Base-by-base conservation (phyloP, 2,113 vertebrate species). In the Siniperca knerii region DNA sequence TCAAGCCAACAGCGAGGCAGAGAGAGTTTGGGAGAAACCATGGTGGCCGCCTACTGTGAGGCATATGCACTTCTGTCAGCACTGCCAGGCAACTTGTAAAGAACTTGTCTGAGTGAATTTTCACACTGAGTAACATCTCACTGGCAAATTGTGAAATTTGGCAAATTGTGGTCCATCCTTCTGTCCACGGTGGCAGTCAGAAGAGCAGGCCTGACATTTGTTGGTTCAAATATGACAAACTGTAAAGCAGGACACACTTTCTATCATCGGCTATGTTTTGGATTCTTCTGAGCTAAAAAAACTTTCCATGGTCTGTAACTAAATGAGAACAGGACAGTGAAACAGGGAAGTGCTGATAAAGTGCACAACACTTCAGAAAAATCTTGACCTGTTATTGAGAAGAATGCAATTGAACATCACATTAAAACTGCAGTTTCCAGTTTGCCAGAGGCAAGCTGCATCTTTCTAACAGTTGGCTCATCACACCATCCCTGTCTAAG, bases 401-500 rank as follows among this genome's bases (percentile, higher is more conserved):
- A 66, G 75, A 68, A 68, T 35, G 42, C 37, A 29, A n/a, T 33
- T 37, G 44, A 44, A 44, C 48, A 66, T 33, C 40, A 20, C 33
- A 8, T 21, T 18, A 2, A 60, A 13, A 33, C 18, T 25, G 29
- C 29, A 16, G 52, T 60, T 77, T 75, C 29, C 29, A 35, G 40
- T 50, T 52, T 54, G 21, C 62, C 46, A 44, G 73, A 64, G 18
- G 44, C 68, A 6, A 72, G 72, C 70, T 62, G 88, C 75, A 50
- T 60, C 62, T 67, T 76, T 60, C 71, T 42, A 29, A 6, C 65
- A 40, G 66, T 25, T 13, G 23, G 78, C 84, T 90, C 87, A 67
- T 88, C 87, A 81, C 81, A 29, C 46, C 82, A 11, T 35, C 54
- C 33, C 61, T 4, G 77, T 79, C 84, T 86, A 89, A 88, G 88